phyloP scores from a whole-genome alignment of 2,113 vertebrate genomes.

The Clarias magur region DNA sequence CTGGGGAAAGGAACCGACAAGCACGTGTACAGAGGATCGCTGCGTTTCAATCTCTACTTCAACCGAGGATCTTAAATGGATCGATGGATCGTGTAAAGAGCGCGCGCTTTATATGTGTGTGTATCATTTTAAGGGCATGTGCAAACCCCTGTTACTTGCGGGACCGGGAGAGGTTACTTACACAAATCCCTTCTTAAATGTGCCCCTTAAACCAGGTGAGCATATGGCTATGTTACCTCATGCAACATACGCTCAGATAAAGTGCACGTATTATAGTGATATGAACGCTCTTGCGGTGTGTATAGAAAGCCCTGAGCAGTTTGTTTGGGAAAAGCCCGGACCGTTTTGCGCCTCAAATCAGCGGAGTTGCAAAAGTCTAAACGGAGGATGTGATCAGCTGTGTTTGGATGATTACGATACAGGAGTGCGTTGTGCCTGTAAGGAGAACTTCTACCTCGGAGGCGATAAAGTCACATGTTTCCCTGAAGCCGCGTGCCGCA shows the following conservation, averaged over 20 bases:
- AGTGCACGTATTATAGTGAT: slow-evolving; percentile 39
- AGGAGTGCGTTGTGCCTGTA: slow-evolving; percentile 61
- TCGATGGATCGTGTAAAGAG: slow-evolving; percentile 55
- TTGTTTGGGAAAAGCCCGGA: slow-evolving; percentile 60
- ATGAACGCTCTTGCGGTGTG: slow-evolving; percentile 29
- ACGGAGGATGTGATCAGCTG: slow-evolving; percentile 68
- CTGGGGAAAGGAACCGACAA: slow-evolving; percentile 65
- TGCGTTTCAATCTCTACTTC: slow-evolving; percentile 61
- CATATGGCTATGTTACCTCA: slow-evolving; percentile 59
- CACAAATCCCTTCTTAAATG: slow-evolving; percentile 59
- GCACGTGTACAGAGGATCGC: slow-evolving; percentile 68
- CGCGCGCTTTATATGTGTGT: slow-evolving; percentile 62
- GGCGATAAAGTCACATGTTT: slow-evolving; percentile 62
- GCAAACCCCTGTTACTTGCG: slow-evolving; percentile 59
- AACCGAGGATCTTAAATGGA: slow-evolving; percentile 61
- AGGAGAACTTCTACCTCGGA: slow-evolving; percentile 60
- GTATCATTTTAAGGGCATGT: slow-evolving; percentile 73
- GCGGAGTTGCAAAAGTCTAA: slow-evolving; percentile 53
- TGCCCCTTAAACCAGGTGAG: slow-evolving; percentile 34
- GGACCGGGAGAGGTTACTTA: slow-evolving; percentile 63
- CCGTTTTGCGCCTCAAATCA: slow-evolving; percentile 61
- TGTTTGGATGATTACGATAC: slow-evolving; percentile 50
- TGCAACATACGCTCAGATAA: slow-evolving; percentile 62
- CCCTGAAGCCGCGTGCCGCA: slow-evolving; percentile 51
- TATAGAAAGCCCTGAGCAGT: neutral